phyloP scores from a whole-genome alignment of 2,113 vertebrate species.

The Peromyscus maniculatus region DNA sequence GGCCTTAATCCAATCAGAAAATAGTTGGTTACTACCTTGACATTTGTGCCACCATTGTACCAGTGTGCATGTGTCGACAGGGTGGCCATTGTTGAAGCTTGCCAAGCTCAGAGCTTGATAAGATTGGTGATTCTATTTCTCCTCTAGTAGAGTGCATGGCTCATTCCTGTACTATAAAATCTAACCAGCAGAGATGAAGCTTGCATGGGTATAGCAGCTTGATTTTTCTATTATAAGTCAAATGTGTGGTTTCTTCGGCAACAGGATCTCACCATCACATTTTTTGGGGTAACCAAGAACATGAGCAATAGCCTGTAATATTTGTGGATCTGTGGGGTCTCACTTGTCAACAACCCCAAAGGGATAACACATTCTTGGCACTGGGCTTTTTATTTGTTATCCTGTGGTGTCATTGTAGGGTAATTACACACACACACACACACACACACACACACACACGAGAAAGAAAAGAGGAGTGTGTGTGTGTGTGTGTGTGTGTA shows the following conservation, averaged over 20 bases:
- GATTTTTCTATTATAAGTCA: neutral
- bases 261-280: neutral
- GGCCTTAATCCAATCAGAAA: neutral
- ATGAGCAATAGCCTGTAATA: neutral
- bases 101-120: neutral
- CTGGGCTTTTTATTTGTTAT: neutral
- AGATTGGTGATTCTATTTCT: neutral
- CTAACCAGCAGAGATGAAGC: neutral
- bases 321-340: neutral
- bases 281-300: neutral
- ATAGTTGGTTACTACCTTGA: neutral
- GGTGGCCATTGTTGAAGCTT: neutral
- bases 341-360: neutral
- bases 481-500: neutral
- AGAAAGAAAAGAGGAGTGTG: too few relatives aligned
- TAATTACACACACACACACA: neutral
- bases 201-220: neutral
- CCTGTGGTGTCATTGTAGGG: neutral
- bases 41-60: neutral
- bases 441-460: too few relatives aligned
- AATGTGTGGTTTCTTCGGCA: neutral
- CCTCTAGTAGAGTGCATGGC: neutral
- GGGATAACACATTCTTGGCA: neutral
- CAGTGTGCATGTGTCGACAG: neutral
- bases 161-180: neutral